Conservation (phyloP, 2,113 vertebrate species). For the Pelusios castaneus region DNA sequence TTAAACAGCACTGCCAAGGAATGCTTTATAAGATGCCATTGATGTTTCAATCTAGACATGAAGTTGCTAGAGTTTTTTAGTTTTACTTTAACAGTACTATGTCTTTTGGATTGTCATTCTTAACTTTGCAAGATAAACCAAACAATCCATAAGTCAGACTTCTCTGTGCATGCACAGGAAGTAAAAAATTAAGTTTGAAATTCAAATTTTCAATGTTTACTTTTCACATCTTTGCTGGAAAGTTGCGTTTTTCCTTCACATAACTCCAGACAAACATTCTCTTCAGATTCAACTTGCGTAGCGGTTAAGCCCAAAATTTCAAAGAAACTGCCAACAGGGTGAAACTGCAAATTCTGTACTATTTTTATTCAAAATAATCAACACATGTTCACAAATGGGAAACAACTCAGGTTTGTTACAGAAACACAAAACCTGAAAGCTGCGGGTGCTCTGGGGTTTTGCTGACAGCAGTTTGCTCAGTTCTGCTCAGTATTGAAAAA, state of each 20-base stretch:
- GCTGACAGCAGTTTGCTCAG: background rate
- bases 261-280: background rate
- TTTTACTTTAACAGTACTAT: background rate
- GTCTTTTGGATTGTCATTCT: background rate
- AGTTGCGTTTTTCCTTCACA: background rate
- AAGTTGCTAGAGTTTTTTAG: background rate
- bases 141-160: background rate
- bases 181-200: background rate
- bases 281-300: background rate
- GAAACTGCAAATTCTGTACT: background rate
- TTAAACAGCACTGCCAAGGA: background rate
- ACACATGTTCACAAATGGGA: background rate
- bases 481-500: background rate
- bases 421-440: background rate
- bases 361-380: background rate
- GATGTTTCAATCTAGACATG: background rate
- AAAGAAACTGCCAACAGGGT: background rate
- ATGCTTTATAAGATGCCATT: background rate
- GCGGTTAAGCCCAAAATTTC: background rate
- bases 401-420: background rate
- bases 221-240: background rate
- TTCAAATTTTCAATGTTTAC: background rate
- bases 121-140: background rate
- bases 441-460: background rate
- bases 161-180: background rate